Evolutionary conservation across 2,113 vertebrate genomes (phyloP).

Genomic region (Nothobranchius furzeri): DNA sequence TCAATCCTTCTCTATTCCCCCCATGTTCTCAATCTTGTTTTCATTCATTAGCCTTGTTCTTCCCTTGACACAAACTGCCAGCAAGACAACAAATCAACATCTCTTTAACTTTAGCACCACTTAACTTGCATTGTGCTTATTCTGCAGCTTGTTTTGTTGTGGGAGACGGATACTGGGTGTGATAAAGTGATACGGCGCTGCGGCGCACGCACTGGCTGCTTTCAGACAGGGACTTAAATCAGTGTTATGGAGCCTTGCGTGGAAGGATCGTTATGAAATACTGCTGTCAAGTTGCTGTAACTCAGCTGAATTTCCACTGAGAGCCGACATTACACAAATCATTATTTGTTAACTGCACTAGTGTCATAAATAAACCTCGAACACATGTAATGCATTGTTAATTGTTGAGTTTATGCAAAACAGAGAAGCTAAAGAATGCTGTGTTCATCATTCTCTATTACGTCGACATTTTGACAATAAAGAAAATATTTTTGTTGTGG

Average conservation of each 20-base stretch:
- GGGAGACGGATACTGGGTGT: constrained; percentile 65
- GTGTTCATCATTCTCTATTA: constrained; percentile 52
- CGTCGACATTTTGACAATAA: constrained; percentile 29
- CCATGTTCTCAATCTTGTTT: constrained; percentile 51
- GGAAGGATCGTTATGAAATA: constrained; percentile 64
- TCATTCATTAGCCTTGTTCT: constrained; percentile 64
- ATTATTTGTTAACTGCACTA: constrained; percentile 71
- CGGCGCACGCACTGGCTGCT: constrained; percentile 48
- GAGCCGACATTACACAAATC: constrained; percentile 61
- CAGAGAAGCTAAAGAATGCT: constrained; percentile 23
- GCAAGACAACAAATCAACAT: constrained; percentile 74
- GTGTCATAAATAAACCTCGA: constrained; percentile 68
- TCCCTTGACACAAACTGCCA: constrained; percentile 65
- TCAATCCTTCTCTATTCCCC: constrained; percentile 7
- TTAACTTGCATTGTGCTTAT: constrained; percentile 75
- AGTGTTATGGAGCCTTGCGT: constrained; percentile 63
- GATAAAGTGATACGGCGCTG: constrained; percentile 64
- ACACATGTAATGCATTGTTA: constrained; percentile 70
- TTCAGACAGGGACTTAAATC: constrained; percentile 70
- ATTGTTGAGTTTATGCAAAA: constrained; percentile 59
- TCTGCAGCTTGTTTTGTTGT: constrained; percentile 71
- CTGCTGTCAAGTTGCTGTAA: constrained; percentile 68
- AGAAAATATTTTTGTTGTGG: constrained; percentile 5
- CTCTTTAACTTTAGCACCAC: constrained; percentile 75
- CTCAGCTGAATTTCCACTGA: constrained; percentile 64